These are phyloP conservation scores for Laticauda colubrina DNA, from an alignment of 2,113 vertebrate genomes.

Conservation along the genomic window DNA sequence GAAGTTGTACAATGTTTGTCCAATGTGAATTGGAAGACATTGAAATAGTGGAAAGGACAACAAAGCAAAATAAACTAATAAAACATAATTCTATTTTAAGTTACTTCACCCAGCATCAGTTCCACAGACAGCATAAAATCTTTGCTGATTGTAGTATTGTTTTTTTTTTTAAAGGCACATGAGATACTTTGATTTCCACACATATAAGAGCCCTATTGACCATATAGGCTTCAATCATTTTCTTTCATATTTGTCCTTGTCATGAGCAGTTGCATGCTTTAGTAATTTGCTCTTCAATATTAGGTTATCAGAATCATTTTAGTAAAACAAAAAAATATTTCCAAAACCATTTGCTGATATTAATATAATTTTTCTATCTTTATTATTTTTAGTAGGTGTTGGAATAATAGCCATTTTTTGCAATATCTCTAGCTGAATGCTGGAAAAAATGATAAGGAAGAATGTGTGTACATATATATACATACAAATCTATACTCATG, in stretches of 20 bases:
- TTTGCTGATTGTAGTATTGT: background rate
- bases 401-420: slow-evolving; percentile 1
- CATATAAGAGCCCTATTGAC: slow-evolving; percentile 2
- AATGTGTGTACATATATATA: background rate
- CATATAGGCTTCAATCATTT: background rate
- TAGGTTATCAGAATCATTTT: background rate
- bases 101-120: background rate
- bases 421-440: background rate
- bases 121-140: background rate
- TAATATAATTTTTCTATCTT: slow-evolving; percentile 11
- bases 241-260: slow-evolving; percentile 14
- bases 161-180: background rate
- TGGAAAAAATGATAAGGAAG: background rate
- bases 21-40: background rate
- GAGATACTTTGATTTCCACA: background rate
- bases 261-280: background rate
- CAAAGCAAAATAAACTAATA: background rate
- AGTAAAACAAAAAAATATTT: background rate
- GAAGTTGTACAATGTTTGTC: background rate
- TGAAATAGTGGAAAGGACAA: background rate
- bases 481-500: background rate
- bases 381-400: slow-evolving; percentile 6
- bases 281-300: background rate
- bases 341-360: background rate
- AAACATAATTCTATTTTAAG: background rate